Conservation (phyloP, 2,888 invertebrate species). For the Ectobius pallidus region DNA sequence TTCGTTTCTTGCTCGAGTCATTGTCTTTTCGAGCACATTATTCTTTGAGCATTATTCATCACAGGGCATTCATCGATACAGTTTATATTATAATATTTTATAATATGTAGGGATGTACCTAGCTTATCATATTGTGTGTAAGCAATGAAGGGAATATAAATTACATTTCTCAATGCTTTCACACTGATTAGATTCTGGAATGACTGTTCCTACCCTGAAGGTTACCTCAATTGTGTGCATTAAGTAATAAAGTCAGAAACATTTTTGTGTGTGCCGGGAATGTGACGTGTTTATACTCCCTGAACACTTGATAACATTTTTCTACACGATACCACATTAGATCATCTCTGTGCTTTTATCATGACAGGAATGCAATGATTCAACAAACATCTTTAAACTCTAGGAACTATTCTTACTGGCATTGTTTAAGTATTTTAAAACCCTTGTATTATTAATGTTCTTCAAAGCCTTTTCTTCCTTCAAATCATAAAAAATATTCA, state of each 20-base stretch:
- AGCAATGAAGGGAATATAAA: background rate
- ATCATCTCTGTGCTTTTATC: too few relatives aligned
- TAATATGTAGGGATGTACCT: background rate
- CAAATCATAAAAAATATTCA: too few relatives aligned
- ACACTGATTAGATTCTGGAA: slow-evolving; percentile 1
- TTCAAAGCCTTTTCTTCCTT: too few relatives aligned
- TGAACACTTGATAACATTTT: too few relatives aligned
- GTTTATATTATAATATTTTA: too few relatives aligned
- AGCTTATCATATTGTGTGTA: too few relatives aligned
- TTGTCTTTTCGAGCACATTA: slow-evolving; percentile 30
- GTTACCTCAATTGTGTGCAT: background rate
- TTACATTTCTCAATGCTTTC: background rate
- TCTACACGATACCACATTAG: too few relatives aligned
- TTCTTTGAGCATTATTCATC: slow-evolving; percentile 35
- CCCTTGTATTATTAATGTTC: too few relatives aligned
- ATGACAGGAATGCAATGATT: too few relatives aligned
- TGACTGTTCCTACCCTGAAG: background rate
- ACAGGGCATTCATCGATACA: slow-evolving; percentile 21
- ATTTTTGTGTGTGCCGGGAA: slow-evolving; percentile 27
- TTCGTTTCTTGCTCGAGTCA: slow-evolving; percentile 3
- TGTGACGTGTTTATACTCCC: slow-evolving; percentile 16
- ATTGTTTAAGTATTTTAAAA: too few relatives aligned
- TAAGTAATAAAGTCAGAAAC: slow-evolving; percentile 8
- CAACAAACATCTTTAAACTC: too few relatives aligned
- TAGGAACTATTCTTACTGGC: too few relatives aligned